A percentile compares a stretch with the other conserved stretches of the same genome.
These are phyloP conservation scores for Leptopilina clavipes DNA, from an alignment of 1,140 invertebrate species.

Conservation along the genomic window DNA sequence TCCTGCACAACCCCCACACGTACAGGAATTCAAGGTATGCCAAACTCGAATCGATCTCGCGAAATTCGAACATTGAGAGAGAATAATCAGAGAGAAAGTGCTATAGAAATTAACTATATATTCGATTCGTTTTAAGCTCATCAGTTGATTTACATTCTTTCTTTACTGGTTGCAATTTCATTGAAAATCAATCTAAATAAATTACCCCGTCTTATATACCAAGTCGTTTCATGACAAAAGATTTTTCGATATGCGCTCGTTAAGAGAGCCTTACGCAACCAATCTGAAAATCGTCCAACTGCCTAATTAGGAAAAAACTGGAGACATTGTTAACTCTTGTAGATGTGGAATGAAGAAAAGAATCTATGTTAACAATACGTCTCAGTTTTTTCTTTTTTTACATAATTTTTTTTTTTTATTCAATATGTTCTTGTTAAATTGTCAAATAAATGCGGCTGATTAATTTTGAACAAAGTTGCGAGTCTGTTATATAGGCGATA, in stretches of 20 bases:
- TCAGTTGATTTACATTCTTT: no score
- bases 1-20: slow-evolving; percentile 56
- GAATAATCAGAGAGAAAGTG: not conserved
- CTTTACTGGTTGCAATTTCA: not conserved
- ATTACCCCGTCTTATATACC: not conserved
- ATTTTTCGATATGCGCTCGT: not conserved
- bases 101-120: not conserved
- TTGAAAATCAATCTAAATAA: slow-evolving; percentile 3
- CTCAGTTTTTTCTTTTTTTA: no score
- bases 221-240: not conserved
- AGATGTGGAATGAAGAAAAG: slow-evolving; percentile 5
- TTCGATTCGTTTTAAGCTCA: no score
- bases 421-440: slow-evolving; percentile 10
- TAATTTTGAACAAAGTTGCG: no score
- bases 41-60: slow-evolving; percentile 46
- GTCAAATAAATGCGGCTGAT: slow-evolving; percentile 5
- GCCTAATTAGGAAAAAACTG: not conserved
- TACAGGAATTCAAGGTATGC: slow-evolving; percentile 62
- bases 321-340: not conserved
- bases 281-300: slow-evolving; percentile 2
- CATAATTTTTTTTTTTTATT: no score
- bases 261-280: slow-evolving; percentile 5
- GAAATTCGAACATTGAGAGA: slow-evolving; percentile 38
- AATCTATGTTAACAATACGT: not conserved
- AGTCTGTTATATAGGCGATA: no score